Evolutionary conservation across 2,113 vertebrate genomes (phyloP).

Genomic region (Onychorhynchus coronatus): DNA sequence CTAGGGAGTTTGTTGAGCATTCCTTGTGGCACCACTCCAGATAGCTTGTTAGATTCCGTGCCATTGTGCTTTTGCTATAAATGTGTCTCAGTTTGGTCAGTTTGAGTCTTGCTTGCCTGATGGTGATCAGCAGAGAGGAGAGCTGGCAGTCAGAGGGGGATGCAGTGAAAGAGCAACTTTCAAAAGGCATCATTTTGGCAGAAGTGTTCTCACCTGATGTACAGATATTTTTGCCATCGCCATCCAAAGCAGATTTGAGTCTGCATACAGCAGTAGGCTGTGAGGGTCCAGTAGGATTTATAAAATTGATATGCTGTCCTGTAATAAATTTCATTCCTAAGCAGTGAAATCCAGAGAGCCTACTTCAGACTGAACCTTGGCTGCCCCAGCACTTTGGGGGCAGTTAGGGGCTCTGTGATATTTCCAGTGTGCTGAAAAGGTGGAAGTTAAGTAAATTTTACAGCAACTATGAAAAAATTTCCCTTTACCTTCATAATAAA

Average conservation of each 20-base stretch:
- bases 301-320: not conserved
- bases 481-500: not conserved
- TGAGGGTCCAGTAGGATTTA: not conserved
- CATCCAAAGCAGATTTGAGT: not conserved
- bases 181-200: not conserved
- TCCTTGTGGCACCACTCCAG: not conserved
- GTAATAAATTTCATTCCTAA: not conserved
- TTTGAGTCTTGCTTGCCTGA: not conserved
- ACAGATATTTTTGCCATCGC: not conserved
- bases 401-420: slow-evolving; percentile 1
- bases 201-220: not conserved
- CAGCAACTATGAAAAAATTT: not conserved
- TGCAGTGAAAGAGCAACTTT: not conserved
- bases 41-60: not conserved
- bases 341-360: slow-evolving; percentile 11
- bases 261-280: not conserved
- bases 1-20: not conserved
- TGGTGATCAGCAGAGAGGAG: not conserved
- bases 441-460: slow-evolving; percentile 32
- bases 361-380: slow-evolving; percentile 5
- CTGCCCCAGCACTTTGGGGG: not conserved
- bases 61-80: not conserved
- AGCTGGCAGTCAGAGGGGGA: not conserved
- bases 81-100: not conserved
- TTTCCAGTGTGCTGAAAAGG: slow-evolving; percentile 8